phyloP scores from a whole-genome alignment of 1,140 invertebrate species.

The Cyphomyrmex costatus region DNA sequence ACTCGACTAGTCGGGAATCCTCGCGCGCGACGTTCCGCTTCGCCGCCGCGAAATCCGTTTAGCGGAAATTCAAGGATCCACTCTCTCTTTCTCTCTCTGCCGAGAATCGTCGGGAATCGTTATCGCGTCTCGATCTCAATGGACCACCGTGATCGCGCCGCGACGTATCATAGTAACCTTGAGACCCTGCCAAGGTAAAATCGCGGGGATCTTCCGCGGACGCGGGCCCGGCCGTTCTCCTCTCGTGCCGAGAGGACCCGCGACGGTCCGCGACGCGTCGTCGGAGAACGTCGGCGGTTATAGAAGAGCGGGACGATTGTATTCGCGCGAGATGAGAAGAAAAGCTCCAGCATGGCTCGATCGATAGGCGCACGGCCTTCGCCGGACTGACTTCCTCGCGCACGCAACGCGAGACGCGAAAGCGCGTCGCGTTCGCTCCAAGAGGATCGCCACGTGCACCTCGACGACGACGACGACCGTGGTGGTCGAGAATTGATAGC shows the following conservation, averaged over 20 bases:
- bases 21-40: conserved; percentile 20
- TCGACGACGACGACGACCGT: background rate
- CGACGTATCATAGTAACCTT: conserved; percentile 37
- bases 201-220: background rate
- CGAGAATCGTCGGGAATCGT: background rate
- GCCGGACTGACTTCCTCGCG: conserved; percentile 55
- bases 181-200: conserved; percentile 36
- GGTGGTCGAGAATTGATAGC: background rate
- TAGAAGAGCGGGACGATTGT: background rate
- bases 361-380: conserved; percentile 57
- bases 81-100: no score
- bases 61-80: background rate
- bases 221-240: background rate
- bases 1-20: conserved; percentile 21
- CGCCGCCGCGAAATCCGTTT: conserved; percentile 4
- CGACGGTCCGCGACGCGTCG: no score
- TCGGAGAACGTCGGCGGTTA: background rate
- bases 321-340: conserved; percentile 54
- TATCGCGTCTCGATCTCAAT: background rate
- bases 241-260: background rate
- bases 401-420: conserved; percentile 35
- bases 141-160: background rate
- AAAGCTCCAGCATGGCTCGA: conserved; percentile 30
- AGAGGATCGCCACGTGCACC: conserved; percentile 41
- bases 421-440: background rate